These are phyloP conservation scores for Loris lydekkerianus DNA, from an alignment of 2,797 vertebrate genomes.

Conservation along the genomic window DNA sequence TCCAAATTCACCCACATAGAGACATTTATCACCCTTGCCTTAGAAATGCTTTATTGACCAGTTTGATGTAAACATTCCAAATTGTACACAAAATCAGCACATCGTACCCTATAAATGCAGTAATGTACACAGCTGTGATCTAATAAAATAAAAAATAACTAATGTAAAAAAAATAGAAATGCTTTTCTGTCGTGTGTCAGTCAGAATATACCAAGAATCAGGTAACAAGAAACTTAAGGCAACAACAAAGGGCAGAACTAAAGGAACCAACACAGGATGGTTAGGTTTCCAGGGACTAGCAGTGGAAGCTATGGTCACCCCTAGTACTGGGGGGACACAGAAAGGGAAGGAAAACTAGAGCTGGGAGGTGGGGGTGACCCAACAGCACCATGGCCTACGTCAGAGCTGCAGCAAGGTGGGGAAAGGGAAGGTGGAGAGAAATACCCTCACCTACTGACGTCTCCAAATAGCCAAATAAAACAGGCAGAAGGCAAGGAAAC, in stretches of 20 bases:
- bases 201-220: background rate
- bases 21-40: background rate
- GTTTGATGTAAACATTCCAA: no score
- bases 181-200: background rate
- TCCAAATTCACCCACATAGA: background rate
- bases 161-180: background rate
- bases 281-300: background rate
- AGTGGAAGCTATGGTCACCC: background rate
- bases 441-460: background rate
- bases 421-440: background rate
- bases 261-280: background rate
- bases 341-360: background rate
- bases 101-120: no score
- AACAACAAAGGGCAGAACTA: background rate
- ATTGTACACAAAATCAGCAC: no score
- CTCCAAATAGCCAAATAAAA: background rate
- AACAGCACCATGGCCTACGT: background rate
- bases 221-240: background rate
- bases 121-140: no score
- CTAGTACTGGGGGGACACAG: background rate
- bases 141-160: no score
- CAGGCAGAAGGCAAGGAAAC: background rate
- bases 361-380: background rate
- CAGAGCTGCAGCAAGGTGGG: background rate
- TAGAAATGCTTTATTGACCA: slow-evolving; percentile 3